These are phyloP conservation scores for Charaxes varanes DNA, from an alignment of 1,140 invertebrate species.

Conservation along the genomic window DNA sequence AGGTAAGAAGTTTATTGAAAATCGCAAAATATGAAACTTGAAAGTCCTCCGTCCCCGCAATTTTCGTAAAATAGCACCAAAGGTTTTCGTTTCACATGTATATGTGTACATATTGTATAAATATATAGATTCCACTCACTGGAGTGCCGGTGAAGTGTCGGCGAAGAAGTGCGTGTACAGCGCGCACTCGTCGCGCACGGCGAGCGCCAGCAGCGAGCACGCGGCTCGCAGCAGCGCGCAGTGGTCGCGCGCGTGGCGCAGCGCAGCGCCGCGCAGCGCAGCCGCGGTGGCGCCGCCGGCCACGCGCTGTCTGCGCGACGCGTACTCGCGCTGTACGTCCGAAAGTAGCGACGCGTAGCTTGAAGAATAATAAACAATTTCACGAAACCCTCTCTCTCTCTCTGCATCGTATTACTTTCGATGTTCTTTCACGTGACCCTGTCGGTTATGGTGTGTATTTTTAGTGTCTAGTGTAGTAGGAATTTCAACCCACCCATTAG, in stretches of 20 bases:
- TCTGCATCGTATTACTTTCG: no score
- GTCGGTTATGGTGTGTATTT: no score
- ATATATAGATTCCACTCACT: constrained; percentile 79
- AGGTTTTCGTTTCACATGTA: no score
- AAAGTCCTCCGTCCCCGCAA: no score
- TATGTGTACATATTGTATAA: no score
- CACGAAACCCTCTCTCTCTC: no score
- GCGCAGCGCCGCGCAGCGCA: constrained; percentile 82
- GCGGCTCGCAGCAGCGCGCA: constrained; percentile 91
- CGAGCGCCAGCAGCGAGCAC: constrained; percentile 91
- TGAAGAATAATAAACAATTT: background rate
- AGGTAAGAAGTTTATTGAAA: no score
- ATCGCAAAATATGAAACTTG: no score
- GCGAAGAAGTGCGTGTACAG: constrained; percentile 93
- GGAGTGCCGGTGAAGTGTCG: constrained; percentile 77
- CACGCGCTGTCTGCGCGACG: constrained; percentile 83
- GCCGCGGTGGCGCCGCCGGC: constrained; percentile 84
- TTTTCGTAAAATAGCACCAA: no score
- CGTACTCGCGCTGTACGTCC: constrained; percentile 92
- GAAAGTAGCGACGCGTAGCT: constrained; percentile 84
- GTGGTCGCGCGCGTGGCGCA: constrained; percentile 86
- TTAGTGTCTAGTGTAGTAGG: no score
- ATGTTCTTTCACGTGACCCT: no score
- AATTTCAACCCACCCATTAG: no score
- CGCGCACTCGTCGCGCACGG: constrained; percentile 93